Conservation (phyloP, 2,113 vertebrate genomes). For the Pungitius pungitius region DNA sequence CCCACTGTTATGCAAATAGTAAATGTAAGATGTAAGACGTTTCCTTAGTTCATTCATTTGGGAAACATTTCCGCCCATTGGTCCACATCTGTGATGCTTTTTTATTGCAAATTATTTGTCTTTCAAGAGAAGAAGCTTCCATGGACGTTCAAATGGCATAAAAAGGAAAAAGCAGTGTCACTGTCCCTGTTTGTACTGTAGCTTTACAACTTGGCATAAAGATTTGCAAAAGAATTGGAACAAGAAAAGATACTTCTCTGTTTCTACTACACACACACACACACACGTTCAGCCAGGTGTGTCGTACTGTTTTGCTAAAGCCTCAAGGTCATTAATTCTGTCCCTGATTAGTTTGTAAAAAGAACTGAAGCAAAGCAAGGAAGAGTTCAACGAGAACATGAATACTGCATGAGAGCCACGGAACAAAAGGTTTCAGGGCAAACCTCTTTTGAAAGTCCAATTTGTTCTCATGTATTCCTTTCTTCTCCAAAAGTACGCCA, state of each 20-base stretch:
- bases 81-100: not conserved
- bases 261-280: constrained; percentile 12
- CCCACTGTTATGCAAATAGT: not conserved
- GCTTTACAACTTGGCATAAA: not conserved
- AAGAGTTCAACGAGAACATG: constrained; percentile 59
- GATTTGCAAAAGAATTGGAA: not conserved
- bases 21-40: not conserved
- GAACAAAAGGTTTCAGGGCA: constrained; percentile 69
- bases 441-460: constrained; percentile 58
- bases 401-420: constrained; percentile 65
- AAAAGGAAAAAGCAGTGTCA: not conserved
- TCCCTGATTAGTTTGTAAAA: constrained; percentile 56
- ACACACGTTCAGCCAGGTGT: constrained; percentile 40
- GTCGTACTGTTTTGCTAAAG: constrained; percentile 46
- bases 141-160: not conserved
- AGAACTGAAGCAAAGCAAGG: constrained; percentile 30
- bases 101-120: not conserved
- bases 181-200: not conserved
- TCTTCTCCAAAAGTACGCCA: constrained; percentile 31
- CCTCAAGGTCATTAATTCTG: constrained; percentile 67
- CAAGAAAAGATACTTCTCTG: not conserved
- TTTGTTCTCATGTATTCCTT: constrained; percentile 45
- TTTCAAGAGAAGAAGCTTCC: not conserved
- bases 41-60: not conserved
- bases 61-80: not conserved